These are phyloP conservation scores for Corythoichthys haematopterus DNA, from an alignment of 2,113 vertebrate species.

Conservation along the genomic window DNA sequence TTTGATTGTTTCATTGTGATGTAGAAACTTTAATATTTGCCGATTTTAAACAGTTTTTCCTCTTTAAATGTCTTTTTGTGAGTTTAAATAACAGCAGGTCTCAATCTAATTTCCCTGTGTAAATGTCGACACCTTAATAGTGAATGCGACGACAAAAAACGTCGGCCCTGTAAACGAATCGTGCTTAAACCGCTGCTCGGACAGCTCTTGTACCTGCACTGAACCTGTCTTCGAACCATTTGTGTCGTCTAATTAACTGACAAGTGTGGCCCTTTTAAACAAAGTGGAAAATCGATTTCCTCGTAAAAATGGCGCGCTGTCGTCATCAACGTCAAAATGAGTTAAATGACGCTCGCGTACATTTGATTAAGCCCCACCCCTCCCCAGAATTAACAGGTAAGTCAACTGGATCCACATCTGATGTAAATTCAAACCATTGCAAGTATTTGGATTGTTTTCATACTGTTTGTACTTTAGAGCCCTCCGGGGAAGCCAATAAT, in stretches of 20 bases:
- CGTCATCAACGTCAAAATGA: not conserved
- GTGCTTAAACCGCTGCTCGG: slow-evolving; percentile 13
- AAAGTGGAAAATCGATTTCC: not conserved
- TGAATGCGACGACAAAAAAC: slow-evolving; percentile 25
- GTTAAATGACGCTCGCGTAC: not conserved
- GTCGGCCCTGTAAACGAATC: slow-evolving; percentile 23
- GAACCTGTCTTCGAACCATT: not conserved
- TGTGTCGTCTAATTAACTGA: not conserved
- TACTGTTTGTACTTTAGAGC: not conserved
- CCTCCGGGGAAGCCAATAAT: not conserved
- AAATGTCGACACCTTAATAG: slow-evolving; percentile 32
- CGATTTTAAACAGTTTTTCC: slow-evolving; percentile 27
- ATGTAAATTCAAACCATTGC: not conserved
- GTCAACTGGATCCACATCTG: slow-evolving; percentile 21
- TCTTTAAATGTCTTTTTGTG: slow-evolving; percentile 23
- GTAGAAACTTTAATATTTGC: slow-evolving; percentile 47
- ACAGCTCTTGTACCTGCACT: not conserved
- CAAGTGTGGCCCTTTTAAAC: not conserved
- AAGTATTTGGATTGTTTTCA: not conserved
- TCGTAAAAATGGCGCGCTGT: not conserved
- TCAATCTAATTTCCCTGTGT: slow-evolving; percentile 45
- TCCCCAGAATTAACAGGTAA: slow-evolving; percentile 49
- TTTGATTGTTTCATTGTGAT: slow-evolving; percentile 56
- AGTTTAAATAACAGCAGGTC: slow-evolving; percentile 14
- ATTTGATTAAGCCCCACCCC: slow-evolving; percentile 2